Conservation (phyloP, 2,888 invertebrate genomes). For the Eristalis pertinax region DNA sequence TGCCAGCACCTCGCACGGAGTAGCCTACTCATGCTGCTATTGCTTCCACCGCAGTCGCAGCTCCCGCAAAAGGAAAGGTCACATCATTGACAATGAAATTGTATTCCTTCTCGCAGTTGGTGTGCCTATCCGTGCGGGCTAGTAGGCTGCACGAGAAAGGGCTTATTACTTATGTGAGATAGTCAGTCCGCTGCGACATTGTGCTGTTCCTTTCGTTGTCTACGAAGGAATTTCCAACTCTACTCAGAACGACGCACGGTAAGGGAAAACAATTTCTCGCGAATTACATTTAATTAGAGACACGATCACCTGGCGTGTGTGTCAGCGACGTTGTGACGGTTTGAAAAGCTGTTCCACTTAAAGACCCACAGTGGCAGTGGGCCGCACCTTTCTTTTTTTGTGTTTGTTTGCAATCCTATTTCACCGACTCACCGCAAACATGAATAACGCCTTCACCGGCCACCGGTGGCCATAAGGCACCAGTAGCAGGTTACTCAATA, state of each 20-base stretch:
- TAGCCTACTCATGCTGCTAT: neutral
- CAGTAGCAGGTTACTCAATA: slow-evolving; percentile 32
- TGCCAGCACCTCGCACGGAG: slow-evolving; percentile 7
- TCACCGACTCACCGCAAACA: slow-evolving; percentile 31
- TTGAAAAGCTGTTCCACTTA: slow-evolving; percentile 55
- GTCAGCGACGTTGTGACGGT: slow-evolving; percentile 29
- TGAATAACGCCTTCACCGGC: slow-evolving; percentile 19
- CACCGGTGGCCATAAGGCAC: slow-evolving; percentile 32
- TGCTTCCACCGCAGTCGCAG: neutral
- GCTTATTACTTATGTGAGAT: slow-evolving; percentile 45
- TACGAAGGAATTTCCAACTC: neutral
- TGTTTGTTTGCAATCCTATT: slow-evolving; percentile 29
- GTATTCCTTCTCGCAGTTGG: slow-evolving; percentile 14
- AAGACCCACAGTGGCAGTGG: slow-evolving; percentile 15
- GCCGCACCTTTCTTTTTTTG: slow-evolving; percentile 62
- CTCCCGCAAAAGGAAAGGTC: slow-evolving; percentile 54
- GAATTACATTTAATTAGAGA: slow-evolving; percentile 45
- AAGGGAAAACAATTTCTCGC: slow-evolving; percentile 41
- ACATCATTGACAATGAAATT: slow-evolving; percentile 67
- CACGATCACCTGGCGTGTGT: slow-evolving; percentile 9
- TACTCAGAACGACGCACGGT: neutral
- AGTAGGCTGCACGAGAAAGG: slow-evolving; percentile 31
- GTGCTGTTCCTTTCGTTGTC: slow-evolving; percentile 1
- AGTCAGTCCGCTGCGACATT: neutral
- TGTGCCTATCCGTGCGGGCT: slow-evolving; percentile 24